A percentile compares a stretch with the other conserved stretches of the same genome.
Evolutionary conservation across 2,888 invertebrate species (phyloP).

Genomic region (Embidobia sp.): DNA sequence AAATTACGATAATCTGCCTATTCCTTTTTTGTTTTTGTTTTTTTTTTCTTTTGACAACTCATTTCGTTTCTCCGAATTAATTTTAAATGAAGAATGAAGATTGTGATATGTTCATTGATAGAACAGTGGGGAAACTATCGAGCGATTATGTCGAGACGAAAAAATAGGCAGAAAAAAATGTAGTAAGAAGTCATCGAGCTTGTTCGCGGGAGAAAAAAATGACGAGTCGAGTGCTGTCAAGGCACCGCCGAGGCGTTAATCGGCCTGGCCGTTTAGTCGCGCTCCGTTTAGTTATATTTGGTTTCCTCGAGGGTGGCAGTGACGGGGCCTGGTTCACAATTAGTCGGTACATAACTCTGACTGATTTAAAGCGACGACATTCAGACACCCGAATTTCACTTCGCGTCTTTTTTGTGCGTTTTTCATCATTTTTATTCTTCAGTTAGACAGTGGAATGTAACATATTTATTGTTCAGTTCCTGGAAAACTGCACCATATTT

Average conservation of each 20-base stretch:
- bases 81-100: background rate
- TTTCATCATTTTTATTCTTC: constrained; percentile 45
- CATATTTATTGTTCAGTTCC: constrained; percentile 27
- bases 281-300: constrained; percentile 81
- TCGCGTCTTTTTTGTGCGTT: constrained; percentile 20
- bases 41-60: no score
- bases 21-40: no score
- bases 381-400: constrained; percentile 53
- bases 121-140: constrained; percentile 5
- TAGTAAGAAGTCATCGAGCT: constrained; percentile 39
- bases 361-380: constrained; percentile 76
- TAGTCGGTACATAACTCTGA: constrained; percentile 80
- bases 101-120: background rate
- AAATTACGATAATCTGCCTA: constrained; percentile 38
- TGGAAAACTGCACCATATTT: background rate
- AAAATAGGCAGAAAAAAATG: constrained; percentile 20
- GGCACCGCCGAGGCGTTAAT: constrained; percentile 74
- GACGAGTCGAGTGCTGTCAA: constrained; percentile 37
- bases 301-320: constrained; percentile 72
- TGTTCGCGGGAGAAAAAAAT: constrained; percentile 35
- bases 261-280: constrained; percentile 79
- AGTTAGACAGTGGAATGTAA: constrained; percentile 27
- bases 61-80: no score
- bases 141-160: constrained; percentile 3
- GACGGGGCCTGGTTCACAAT: constrained; percentile 76